Evolutionary conservation across 2,797 vertebrate genomes (phyloP), one percentile per base, ranked within the genome.

Genomic region (Basileuterus tristriatus): DNA sequence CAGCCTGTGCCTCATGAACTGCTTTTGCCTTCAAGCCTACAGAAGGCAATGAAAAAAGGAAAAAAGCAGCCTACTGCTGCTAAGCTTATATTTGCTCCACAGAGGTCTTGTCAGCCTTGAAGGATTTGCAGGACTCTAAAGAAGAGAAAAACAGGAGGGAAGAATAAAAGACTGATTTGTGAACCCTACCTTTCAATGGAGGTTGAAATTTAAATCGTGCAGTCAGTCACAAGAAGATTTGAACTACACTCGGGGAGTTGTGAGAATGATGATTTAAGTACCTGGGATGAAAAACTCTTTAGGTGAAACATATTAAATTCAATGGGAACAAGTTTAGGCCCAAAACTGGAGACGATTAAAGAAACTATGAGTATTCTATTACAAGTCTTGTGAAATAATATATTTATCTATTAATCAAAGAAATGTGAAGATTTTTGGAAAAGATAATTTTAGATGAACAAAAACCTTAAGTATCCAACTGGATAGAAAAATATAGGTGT

Each of bases 321-420:
- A 86, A 12, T 41, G 43, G 30, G 39, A 81, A 49, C 82, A 88
- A 86, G 72, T 87, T 96, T 58, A 88, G 65, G 18, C 62, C 43
- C 29, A 0, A 65, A 79, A 91, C 7, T 46, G 24, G 50, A 76
- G 37, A 83, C 75, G 47, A 77, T 83, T 89, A 91, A 94, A 84
- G 78, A 74, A 67, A 49, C 9, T 32, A 4, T 37, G n/a, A 83
- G 12, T 49, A 47, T 76, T 87, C 16, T 47, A 77, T 19, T 69
- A 37, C 12, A 14, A 15, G 29, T 62, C 72, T 27, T 55, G 20
- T 44, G 53, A 41, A 83, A 69, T 44, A 88, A 64, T 49, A 13
- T 27, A 29, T 71, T 92, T 68, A 87, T 75, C 62, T 91, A 22
- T 68, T 86, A 74, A 84, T 82, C 52, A 86, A 34, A 91, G 69